These are phyloP conservation scores for Dryobotodes eremita DNA, from an alignment of 2,888 invertebrate genomes.

Conservation along the genomic window DNA sequence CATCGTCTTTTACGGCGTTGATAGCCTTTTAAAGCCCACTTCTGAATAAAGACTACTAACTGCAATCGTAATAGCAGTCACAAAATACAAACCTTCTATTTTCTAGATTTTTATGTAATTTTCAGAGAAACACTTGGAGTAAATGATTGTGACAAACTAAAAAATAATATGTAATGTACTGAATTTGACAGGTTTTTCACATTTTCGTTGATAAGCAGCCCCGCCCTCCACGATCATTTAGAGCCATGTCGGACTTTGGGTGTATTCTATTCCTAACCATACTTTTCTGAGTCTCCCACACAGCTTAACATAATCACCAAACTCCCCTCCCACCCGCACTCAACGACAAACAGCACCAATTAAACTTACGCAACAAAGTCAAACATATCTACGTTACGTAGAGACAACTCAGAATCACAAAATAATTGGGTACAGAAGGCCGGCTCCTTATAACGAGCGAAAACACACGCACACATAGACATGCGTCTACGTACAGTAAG, in stretches of 20 bases:
- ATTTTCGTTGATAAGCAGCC: background rate
- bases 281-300: background rate
- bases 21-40: conserved; percentile 8
- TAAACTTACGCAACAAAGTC: conserved; percentile 54
- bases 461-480: background rate
- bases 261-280: background rate
- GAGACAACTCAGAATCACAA: conserved; percentile 20
- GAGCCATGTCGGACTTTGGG: background rate
- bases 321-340: conserved; percentile 20
- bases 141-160: background rate
- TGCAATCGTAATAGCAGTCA: background rate
- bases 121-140: background rate
- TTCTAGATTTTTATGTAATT: background rate
- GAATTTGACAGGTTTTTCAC: no score
- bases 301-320: conserved; percentile 14
- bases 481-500: background rate
- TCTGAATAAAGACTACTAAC: background rate
- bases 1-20: background rate
- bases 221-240: background rate
- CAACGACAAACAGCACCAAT: conserved; percentile 48
- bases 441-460: background rate
- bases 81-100: background rate
- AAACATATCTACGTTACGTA: conserved; percentile 39
- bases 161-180: background rate
- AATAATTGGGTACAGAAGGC: conserved; percentile 20